A percentile compares a stretch with the other conserved stretches of the same genome.
These are phyloP conservation scores for Seira musarum DNA, from an alignment of 2,888 invertebrate genomes.

Conservation along the genomic window DNA sequence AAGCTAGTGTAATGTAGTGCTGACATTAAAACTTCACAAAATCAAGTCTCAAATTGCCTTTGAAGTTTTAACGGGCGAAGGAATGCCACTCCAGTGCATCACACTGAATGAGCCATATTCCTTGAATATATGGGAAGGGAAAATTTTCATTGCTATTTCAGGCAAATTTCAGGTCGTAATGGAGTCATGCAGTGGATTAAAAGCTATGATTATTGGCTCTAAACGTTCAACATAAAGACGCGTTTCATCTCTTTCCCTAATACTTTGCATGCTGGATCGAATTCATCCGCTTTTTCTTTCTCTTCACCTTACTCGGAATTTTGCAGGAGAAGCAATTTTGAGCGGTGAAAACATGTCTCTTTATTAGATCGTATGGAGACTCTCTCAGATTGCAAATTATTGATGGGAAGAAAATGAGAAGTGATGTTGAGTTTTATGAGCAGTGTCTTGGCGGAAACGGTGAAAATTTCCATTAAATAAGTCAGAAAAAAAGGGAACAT, in stretches of 20 bases:
- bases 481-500: background rate
- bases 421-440: background rate
- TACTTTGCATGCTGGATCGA: too few relatives aligned
- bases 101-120: too few relatives aligned
- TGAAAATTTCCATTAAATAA: slow-evolving; percentile 19
- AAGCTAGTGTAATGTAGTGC: background rate
- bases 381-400: background rate
- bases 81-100: background rate
- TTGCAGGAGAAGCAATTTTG: too few relatives aligned
- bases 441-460: slow-evolving; percentile 13
- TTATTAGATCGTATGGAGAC: background rate
- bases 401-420: slow-evolving; percentile 3
- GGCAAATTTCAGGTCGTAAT: background rate
- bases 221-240: too few relatives aligned
- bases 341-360: too few relatives aligned
- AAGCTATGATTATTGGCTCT: too few relatives aligned
- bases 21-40: slow-evolving; percentile 12
- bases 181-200: background rate
- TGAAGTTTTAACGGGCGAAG: background rate
- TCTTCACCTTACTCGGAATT: too few relatives aligned
- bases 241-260: too few relatives aligned
- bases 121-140: background rate
- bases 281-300: too few relatives aligned
- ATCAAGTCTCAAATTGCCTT: background rate
- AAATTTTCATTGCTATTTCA: slow-evolving; percentile 1